Evolutionary conservation across 2,113 vertebrate genomes (phyloP).

Genomic region (Phaethon lepturus): DNA sequence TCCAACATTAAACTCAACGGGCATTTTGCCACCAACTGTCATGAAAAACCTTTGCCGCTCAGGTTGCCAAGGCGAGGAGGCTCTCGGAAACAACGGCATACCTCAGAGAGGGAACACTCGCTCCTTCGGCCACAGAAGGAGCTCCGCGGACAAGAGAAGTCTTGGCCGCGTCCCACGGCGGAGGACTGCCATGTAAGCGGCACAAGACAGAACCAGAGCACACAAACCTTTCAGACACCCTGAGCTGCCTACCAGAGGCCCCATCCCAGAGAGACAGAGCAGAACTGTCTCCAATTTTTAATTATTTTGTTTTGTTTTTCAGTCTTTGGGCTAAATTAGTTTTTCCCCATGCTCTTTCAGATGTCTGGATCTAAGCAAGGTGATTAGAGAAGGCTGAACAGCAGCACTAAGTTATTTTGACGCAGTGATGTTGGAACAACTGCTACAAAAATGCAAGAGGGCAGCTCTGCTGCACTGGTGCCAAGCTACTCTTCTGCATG

Average conservation of each 20-base stretch:
- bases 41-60: neutral
- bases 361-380: neutral
- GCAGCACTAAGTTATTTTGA: conserved; percentile 15
- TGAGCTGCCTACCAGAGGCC: neutral
- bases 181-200: neutral
- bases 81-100: neutral
- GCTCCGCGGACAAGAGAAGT: neutral
- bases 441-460: conserved; percentile 61
- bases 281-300: neutral
- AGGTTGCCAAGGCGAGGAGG: neutral
- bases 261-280: rapidly evolving
- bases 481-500: neutral
- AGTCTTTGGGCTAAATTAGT: neutral
- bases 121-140: neutral
- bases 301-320: neutral
- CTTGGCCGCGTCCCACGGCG: rapidly evolving
- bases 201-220: neutral
- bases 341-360: neutral
- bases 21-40: neutral
- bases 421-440: neutral
- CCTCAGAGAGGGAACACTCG: neutral
- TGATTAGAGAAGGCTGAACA: neutral
- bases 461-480: conserved; percentile 32
- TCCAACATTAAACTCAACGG: neutral
- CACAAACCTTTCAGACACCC: neutral